A percentile compares a stretch with the other conserved stretches of the same genome.
Conservation (phyloP, 2,888 invertebrate genomes). For the Mellilla xanthometata region DNA sequence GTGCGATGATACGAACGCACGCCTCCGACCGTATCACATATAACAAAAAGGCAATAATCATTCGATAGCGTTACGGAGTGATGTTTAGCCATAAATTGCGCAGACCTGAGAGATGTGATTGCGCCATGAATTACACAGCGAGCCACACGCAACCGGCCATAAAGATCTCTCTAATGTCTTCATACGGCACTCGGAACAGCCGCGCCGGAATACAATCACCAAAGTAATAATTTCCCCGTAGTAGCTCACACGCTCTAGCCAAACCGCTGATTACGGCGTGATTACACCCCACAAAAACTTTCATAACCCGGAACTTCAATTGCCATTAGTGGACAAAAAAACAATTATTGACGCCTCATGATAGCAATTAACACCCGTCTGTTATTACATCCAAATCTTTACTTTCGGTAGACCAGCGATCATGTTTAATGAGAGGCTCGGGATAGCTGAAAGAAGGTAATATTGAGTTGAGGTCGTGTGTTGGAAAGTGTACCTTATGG, state of each 20-base stretch:
- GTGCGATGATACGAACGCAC: constrained; percentile 27
- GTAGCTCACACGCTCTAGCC: constrained; percentile 75
- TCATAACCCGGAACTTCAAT: constrained; percentile 76
- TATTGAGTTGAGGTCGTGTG: constrained; percentile 26
- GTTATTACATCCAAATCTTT: constrained; percentile 73
- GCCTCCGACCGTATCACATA: constrained; percentile 25
- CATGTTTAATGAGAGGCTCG: constrained; percentile 60
- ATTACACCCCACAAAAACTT: constrained; percentile 79
- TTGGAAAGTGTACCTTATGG: constrained; percentile 46
- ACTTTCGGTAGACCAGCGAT: constrained; percentile 66
- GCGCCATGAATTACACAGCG: constrained; percentile 61
- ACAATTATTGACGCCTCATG: constrained; percentile 78
- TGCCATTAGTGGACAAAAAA: constrained; percentile 74
- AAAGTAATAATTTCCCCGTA: constrained; percentile 70
- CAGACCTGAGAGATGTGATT: constrained; percentile 62
- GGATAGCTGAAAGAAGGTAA: constrained; percentile 43
- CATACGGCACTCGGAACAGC: constrained; percentile 61
- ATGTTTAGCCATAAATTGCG: constrained; percentile 60
- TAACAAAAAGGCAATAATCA: constrained; percentile 48
- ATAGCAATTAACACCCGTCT: constrained; percentile 81
- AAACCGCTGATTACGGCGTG: constrained; percentile 75
- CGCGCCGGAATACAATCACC: constrained; percentile 56
- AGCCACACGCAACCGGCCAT: constrained; percentile 71
- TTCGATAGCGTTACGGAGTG: constrained; percentile 45
- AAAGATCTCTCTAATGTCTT: constrained; percentile 76